Base-by-base conservation (phyloP, 2,797 vertebrate species). In the Sebastes vulpes region DNA sequence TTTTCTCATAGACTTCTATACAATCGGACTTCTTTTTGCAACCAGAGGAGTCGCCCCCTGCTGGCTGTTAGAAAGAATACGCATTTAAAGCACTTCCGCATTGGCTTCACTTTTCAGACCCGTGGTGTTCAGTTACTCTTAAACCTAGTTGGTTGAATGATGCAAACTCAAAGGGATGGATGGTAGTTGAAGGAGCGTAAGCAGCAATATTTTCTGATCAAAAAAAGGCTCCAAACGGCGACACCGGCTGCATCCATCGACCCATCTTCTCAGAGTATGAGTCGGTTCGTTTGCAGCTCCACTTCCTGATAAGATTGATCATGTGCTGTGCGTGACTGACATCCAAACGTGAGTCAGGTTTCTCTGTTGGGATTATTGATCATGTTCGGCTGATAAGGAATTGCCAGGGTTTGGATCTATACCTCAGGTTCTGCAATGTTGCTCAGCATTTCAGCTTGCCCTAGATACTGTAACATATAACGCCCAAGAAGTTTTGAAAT, bases 291-390 rank as follows among this genome's bases (percentile, higher is more conserved):
- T 59, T 82, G 59, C 2, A 1, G 25, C 56, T 57, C 26, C 18
- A 42, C n/a, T 68, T 79, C 38, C 50, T 21, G 29, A 83, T 85
- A 67, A 56, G n/a, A 83, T 58, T 81, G 71, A 78, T 70, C 69
- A 10, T 53, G 18, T 46, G 29, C 64, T 48, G 61, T 54, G 31
- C 65, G 53, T 72, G 63, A 77, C 79, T 75, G 81, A 72, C 75
- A 74, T 76, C 60, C 23, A 54, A 66, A 79, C n/a, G 5, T 65
- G 68, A 74, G 53, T 53, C 12, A 18, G 52, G 65, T 58, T 70
- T 74, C 72, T 61, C 35, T 65, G 60, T 60, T 57, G 23, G 21
- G 48, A 75, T 82, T 82, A 82, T 77, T 76, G 70, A 84, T 86
- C 38, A 16, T 20, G 42, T 65, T 23, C 9, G 3, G 31, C 29